Percentiles rank a stretch among this genome's conserved stretches.
These are phyloP conservation scores for Eunapius fragilis DNA, from an alignment of 37 sponge, comb jelly and placozoan genomes.

Conservation along the genomic window DNA sequence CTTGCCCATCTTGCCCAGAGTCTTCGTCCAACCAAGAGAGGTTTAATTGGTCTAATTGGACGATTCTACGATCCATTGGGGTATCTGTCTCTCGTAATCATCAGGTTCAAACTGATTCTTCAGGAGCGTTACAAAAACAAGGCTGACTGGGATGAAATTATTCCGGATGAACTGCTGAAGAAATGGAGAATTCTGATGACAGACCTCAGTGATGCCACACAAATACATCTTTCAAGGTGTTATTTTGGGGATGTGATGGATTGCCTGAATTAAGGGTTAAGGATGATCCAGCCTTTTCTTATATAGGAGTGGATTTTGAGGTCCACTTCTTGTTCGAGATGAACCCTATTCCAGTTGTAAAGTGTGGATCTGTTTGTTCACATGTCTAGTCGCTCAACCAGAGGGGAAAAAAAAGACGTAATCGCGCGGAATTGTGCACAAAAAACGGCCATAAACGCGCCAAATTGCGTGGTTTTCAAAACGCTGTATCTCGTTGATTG, in stretches of 20 bases:
- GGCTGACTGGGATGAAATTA: constrained; percentile 14
- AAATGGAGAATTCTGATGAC: constrained; percentile 6
- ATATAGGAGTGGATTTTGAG: too few relatives aligned
- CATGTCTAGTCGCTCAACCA: too few relatives aligned
- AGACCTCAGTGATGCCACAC: background rate
- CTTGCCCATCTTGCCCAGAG: background rate
- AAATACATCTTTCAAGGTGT: constrained; percentile 42
- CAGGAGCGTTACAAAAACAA: constrained; percentile 11
- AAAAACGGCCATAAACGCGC: too few relatives aligned
- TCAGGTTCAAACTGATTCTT: constrained; percentile 20
- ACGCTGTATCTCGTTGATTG: too few relatives aligned
- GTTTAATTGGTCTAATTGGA: constrained; percentile 3
- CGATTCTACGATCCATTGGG: constrained; percentile 24
- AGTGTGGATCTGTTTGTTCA: too few relatives aligned
- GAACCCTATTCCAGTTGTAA: too few relatives aligned
- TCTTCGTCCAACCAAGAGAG: constrained; percentile 20
- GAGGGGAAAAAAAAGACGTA: too few relatives aligned
- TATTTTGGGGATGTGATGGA: constrained; percentile 22
- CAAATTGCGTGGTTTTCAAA: too few relatives aligned
- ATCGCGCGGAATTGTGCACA: too few relatives aligned
- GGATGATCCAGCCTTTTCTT: too few relatives aligned
- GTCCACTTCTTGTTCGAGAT: too few relatives aligned
- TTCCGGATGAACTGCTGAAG: background rate
- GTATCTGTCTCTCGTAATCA: constrained; percentile 4
- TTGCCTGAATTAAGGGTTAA: too few relatives aligned